Evolutionary conservation across 2,113 vertebrate species (phyloP).

Genomic region (Coracopsis vasa): DNA sequence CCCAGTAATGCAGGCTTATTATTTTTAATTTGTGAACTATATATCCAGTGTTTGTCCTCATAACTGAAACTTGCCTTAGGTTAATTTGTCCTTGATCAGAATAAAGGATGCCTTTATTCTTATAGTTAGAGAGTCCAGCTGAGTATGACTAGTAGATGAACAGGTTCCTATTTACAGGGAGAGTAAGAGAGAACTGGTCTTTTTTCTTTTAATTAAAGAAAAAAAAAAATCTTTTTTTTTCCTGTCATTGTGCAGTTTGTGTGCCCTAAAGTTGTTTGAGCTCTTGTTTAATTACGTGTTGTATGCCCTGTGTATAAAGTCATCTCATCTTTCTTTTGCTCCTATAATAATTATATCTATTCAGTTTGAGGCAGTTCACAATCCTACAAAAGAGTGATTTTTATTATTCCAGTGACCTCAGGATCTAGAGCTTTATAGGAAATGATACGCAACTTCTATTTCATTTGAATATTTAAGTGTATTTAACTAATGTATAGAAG

Average conservation of each 20-base stretch:
- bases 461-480: not conserved
- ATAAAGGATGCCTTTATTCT: slow-evolving; percentile 4
- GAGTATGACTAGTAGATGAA: slow-evolving; percentile 14
- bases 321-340: not conserved
- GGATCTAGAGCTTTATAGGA: not conserved
- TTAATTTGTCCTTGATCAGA: not conserved
- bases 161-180: slow-evolving; percentile 33
- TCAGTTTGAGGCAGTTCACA: not conserved
- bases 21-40: not conserved
- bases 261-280: not conserved
- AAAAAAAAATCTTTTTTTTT: not conserved
- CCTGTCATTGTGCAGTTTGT: not conserved
- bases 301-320: not conserved
- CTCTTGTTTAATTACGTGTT: slow-evolving; percentile 7
- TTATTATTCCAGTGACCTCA: not conserved
- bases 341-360: not conserved
- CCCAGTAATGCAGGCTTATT: not conserved
- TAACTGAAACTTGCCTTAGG: not conserved
- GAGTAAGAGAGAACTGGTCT: not conserved
- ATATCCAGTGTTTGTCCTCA: not conserved
- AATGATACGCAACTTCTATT: not conserved
- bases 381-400: not conserved
- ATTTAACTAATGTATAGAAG: not conserved
- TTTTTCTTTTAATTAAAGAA: not conserved
- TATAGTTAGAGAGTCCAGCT: not conserved